Conservation (phyloP, 2,888 invertebrate species). For the Drosophila anceps region DNA sequence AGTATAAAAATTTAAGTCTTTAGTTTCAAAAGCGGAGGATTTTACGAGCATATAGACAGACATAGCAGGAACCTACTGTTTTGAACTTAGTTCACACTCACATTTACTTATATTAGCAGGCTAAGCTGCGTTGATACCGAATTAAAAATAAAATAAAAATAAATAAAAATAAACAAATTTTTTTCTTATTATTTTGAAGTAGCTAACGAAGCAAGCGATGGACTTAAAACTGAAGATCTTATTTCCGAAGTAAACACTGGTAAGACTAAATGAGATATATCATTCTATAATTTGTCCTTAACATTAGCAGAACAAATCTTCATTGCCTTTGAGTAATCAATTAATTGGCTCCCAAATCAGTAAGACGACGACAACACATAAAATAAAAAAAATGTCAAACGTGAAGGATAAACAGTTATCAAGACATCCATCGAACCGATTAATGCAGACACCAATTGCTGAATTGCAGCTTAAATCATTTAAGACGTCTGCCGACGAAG, state of each 20-base stretch:
- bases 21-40: too few relatives aligned
- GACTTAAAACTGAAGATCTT: neutral
- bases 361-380: constrained; percentile 58
- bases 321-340: constrained; percentile 70
- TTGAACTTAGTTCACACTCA: neutral
- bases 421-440: constrained; percentile 48
- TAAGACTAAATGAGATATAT: constrained; percentile 60
- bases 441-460: constrained; percentile 66
- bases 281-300: constrained; percentile 61
- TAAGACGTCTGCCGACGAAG: constrained; percentile 47
- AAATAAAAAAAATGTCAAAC: constrained; percentile 51
- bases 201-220: neutral
- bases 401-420: constrained; percentile 52
- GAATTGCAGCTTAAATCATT: constrained; percentile 78
- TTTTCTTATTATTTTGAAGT: neutral
- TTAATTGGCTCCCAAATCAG: constrained; percentile 79
- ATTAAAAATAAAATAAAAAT: neutral
- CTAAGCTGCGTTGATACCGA: neutral
- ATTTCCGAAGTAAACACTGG: constrained; percentile 72
- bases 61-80: too few relatives aligned
- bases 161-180: neutral
- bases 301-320: constrained; percentile 77
- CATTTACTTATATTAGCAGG: neutral
- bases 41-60: too few relatives aligned
- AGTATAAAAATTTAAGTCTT: too few relatives aligned